A percentile compares a stretch with the other conserved stretches of the same genome.
phyloP scores from a whole-genome alignment of 2,888 invertebrate species.

The Nipponacmea schrenckii region DNA sequence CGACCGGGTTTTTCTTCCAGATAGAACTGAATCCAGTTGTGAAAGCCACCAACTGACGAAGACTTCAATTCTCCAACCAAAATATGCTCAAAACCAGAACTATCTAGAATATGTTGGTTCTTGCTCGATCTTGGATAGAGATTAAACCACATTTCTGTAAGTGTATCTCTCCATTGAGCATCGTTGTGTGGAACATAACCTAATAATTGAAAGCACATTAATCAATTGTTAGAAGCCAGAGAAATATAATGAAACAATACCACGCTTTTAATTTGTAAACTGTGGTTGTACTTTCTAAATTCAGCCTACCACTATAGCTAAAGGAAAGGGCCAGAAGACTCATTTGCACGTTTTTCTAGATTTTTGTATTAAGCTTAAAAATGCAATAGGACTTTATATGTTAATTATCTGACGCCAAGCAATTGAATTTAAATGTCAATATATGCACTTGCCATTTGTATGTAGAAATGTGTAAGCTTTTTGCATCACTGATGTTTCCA shows the following conservation, averaged over 20 bases:
- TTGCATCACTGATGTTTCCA: conserved; percentile 83
- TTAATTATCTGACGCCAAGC: too few species aligned
- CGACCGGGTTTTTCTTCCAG: conserved; percentile 75
- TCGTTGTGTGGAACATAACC: conserved; percentile 10
- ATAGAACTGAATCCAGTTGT: conserved; percentile 90
- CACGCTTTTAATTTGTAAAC: too few species aligned
- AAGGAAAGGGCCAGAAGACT: too few species aligned
- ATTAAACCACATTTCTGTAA: conserved; percentile 72
- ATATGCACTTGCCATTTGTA: conserved; percentile 69
- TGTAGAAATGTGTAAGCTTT: conserved; percentile 76
- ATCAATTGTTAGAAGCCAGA: conserved; percentile 30
- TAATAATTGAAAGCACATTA: conserved; percentile 34
- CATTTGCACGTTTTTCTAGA: too few species aligned
- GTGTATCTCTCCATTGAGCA: conserved; percentile 54
- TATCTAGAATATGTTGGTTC: conserved; percentile 79
- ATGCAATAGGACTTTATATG: too few species aligned
- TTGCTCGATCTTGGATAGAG: conserved; percentile 77
- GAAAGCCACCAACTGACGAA: conserved; percentile 80
- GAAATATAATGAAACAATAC: too few species aligned
- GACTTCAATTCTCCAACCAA: conserved; percentile 81
- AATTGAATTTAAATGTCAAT: too few species aligned
- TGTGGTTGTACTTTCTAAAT: too few species aligned
- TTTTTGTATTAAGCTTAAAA: too few species aligned
- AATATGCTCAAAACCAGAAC: conserved; percentile 92
- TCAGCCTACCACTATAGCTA: too few species aligned